These are phyloP conservation scores for Perdix hodgsoniae DNA, from an alignment of 2,797 vertebrate genomes.

Conservation along the genomic window DNA sequence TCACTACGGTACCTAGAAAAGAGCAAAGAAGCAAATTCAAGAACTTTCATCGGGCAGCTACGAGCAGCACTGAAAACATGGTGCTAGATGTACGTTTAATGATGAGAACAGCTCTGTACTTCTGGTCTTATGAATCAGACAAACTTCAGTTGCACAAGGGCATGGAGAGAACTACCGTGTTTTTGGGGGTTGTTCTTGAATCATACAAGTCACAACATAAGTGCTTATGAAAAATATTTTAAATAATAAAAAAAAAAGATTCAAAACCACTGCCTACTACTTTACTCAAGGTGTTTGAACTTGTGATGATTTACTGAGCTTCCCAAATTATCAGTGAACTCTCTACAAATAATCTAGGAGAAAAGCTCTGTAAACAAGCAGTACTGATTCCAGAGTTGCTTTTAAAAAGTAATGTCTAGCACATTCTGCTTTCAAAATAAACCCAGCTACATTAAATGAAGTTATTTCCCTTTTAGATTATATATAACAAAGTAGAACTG, in stretches of 20 bases:
- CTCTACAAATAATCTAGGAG: background rate
- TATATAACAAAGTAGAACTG: background rate
- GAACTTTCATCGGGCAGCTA: background rate
- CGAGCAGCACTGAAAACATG: background rate
- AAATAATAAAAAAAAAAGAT: background rate
- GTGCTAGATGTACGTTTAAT: background rate
- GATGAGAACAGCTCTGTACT: background rate
- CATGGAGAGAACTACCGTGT: background rate
- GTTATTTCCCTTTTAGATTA: background rate
- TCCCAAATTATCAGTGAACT: background rate
- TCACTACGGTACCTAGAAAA: constrained; percentile 96
- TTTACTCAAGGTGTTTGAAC: background rate
- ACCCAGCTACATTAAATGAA: background rate
- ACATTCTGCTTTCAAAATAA: constrained; percentile 31
- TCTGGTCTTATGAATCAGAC: background rate
- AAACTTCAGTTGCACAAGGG: background rate
- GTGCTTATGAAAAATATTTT: background rate
- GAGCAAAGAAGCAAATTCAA: constrained; percentile 20
- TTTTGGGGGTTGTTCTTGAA: background rate
- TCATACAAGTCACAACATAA: background rate
- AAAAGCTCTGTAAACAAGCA: background rate
- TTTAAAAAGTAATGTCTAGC: background rate
- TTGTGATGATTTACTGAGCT: background rate
- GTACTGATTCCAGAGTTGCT: background rate
- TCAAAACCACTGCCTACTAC: background rate